These are phyloP conservation scores for Danio jaintianensis DNA, from an alignment of 2,797 vertebrate genomes.

Conservation along the genomic window DNA sequence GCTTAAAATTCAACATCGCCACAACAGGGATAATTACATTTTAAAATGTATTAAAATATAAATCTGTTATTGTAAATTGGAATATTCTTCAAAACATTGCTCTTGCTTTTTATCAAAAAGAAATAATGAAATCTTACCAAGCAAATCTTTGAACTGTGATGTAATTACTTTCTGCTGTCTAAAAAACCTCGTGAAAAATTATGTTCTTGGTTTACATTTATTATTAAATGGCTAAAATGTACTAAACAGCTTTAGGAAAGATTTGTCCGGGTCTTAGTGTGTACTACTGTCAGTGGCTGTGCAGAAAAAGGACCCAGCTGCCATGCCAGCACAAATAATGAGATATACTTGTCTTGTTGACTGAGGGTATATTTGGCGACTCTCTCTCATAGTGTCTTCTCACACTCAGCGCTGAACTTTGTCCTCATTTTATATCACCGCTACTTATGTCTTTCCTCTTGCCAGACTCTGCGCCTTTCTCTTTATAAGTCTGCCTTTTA, in stretches of 20 bases:
- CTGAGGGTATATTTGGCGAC: constrained; percentile 55
- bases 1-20: neutral
- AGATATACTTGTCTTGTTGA: constrained; percentile 59
- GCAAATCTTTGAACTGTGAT: neutral
- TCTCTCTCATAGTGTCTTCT: constrained; percentile 49
- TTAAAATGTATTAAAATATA: neutral
- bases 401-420: constrained; percentile 24
- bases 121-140: no score
- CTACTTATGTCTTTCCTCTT: constrained; percentile 38
- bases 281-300: constrained; percentile 26
- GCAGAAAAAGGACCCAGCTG: constrained; percentile 54
- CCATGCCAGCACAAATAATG: constrained; percentile 50
- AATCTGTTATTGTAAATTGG: neutral
- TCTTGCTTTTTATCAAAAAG: no score
- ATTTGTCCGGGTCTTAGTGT: constrained; percentile 6
- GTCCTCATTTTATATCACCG: constrained; percentile 14
- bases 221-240: neutral
- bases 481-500: neutral
- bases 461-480: neutral
- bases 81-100: no score
- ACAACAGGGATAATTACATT: neutral
- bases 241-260: constrained; percentile 1
- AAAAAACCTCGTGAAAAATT: neutral
- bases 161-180: neutral
- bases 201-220: neutral